Evolutionary conservation across 2,888 invertebrate genomes (phyloP).

Genomic region (Macaria notata): DNA sequence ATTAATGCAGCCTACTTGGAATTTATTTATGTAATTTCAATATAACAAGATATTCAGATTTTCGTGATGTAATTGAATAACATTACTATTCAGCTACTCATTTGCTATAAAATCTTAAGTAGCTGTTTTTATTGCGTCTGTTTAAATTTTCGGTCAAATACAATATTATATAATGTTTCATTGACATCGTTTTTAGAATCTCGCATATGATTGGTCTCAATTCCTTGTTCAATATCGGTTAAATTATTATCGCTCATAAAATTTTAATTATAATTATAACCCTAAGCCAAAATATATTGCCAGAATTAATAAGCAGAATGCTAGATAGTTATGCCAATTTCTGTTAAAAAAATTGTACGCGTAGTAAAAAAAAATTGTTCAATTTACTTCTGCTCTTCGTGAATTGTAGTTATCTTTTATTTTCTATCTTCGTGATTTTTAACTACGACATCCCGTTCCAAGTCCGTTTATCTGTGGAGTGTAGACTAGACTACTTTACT

Average conservation of each 20-base stretch:
- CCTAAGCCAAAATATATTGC: no score
- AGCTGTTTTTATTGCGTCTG: conserved; percentile 26
- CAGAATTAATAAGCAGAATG: no score
- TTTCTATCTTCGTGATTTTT: no score
- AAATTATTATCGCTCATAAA: conserved; percentile 8
- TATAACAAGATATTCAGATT: conserved; percentile 14
- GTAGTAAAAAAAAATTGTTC: no score
- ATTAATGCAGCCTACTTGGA: not conserved
- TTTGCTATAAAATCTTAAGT: conserved; percentile 20
- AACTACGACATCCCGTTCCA: no score
- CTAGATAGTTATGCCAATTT: no score
- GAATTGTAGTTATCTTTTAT: no score
- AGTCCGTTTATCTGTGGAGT: no score
- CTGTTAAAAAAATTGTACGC: no score
- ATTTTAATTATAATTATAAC: not conserved
- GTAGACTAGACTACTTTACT: no score
- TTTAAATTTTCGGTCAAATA: conserved; percentile 20
- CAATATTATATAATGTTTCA: conserved; percentile 29
- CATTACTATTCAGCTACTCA: conserved; percentile 21
- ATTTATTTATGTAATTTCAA: conserved; percentile 14
- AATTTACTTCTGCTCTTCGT: no score
- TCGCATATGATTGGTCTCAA: conserved; percentile 24
- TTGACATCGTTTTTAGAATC: conserved; percentile 23
- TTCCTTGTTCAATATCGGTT: not conserved
- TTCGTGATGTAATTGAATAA: conserved; percentile 17